Percentiles rank a stretch among this genome's conserved stretches.
These are phyloP conservation scores for Pachypeltis micranthus DNA, from an alignment of 1,140 invertebrate genomes.

Conservation along the genomic window DNA sequence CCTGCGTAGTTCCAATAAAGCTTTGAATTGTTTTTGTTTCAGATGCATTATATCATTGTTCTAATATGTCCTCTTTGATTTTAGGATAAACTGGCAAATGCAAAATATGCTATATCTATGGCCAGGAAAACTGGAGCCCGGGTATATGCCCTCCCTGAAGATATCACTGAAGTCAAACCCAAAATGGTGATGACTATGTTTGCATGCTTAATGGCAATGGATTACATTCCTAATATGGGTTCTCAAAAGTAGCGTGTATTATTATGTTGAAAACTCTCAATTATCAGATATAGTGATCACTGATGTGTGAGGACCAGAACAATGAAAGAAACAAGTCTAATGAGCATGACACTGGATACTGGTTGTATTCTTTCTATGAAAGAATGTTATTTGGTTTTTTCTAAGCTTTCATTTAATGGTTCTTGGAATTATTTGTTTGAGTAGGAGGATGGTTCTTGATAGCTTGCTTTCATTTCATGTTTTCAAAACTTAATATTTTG, in stretches of 20 bases:
- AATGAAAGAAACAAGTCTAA: background rate
- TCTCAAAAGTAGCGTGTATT: conserved; percentile 5
- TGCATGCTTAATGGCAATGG: conserved; percentile 94
- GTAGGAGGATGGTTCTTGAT: background rate
- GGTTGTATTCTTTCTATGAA: too few species aligned
- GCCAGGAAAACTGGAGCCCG: conserved; percentile 92
- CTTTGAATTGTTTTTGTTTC: too few species aligned
- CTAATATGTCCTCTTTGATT: conserved; percentile 32
- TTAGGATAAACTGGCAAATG: conserved; percentile 88
- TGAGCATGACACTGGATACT: background rate
- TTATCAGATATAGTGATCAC: background rate
- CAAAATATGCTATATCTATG: conserved; percentile 97
- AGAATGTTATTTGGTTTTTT: background rate
- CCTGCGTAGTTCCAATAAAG: too few species aligned
- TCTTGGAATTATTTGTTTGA: background rate
- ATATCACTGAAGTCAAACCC: conserved; percentile 93
- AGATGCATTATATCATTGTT: too few species aligned
- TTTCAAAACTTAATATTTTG: too few species aligned
- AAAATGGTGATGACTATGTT: conserved; percentile 99
- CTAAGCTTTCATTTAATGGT: background rate
- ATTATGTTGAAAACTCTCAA: background rate
- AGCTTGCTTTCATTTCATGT: too few species aligned
- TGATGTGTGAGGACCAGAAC: background rate
- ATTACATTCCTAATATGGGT: conserved; percentile 83
- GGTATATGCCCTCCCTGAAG: conserved; percentile 97